Base-by-base conservation (phyloP, 2,888 invertebrate species). In the Himalopsyche anomala region DNA sequence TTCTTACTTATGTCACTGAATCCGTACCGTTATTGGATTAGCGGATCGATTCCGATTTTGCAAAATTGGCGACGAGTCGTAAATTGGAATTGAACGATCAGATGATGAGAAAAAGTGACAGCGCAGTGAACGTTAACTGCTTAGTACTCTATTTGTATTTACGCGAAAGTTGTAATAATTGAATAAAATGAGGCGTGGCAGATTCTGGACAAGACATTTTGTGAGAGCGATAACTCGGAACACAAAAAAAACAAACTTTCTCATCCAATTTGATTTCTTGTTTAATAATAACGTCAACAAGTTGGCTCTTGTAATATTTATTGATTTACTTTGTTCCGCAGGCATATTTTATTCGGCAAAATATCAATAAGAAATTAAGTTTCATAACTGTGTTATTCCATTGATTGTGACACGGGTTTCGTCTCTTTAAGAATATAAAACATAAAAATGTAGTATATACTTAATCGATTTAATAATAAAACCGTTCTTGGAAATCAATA, bases 41-140 rank as follows among this genome's bases (percentile, higher is more conserved):
- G 74, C 74, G 36, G 36, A 74, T 74, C 74, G 74, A 74, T 74
- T 74, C 3, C 74, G 74, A 74, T 36, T 74, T 36, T 74, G 74
- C 11, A 74, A 74, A 74, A 74, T 19, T 38, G 74, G 74, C 36
- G 74, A 38, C 36, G 74, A 74, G 38, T 74, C 74, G 74, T 15
- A 11, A 28, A 74, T 36, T 74, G 4, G 3, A 28, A 69, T 56
- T 56, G 56, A 69, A 11, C 69, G 69, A 69, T 28, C 69, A 28
- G 28, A 19, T 11, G n/a, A 36, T 28, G 69, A 28, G 69, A 28
- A 69, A 69, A 69, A 74, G 38, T 74, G 74, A 74, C 74, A 74
- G 74, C 12, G 36, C 74, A 74, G 74, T 36, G 28, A 11, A 15
- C 74, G 11, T 62, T 62, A 28, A 9, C 74, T 11, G 36, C 36